These are phyloP conservation scores for Megaceryle torquata DNA, from an alignment of 2,113 vertebrate genomes.

Conservation along the genomic window DNA sequence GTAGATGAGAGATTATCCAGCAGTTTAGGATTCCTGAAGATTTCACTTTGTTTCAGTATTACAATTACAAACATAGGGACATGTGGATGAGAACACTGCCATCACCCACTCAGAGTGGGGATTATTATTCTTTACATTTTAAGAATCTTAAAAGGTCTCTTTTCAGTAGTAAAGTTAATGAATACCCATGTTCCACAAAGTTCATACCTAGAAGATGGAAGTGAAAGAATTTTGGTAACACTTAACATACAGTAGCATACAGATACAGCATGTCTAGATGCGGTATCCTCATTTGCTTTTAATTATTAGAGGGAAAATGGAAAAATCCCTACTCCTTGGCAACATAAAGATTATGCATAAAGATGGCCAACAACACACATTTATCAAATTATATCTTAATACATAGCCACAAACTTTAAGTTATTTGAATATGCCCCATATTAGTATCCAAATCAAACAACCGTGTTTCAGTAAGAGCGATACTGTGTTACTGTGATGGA, in stretches of 20 bases:
- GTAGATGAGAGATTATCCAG: background rate
- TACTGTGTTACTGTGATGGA: background rate
- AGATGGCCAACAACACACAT: background rate
- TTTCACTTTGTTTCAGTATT: background rate
- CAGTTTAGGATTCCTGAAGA: background rate
- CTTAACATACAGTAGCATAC: background rate
- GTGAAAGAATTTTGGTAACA: background rate
- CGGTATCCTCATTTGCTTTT: background rate
- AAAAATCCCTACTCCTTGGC: background rate
- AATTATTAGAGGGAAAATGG: background rate
- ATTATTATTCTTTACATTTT: background rate
- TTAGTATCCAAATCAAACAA: background rate
- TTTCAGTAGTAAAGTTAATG: background rate
- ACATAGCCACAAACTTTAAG: background rate
- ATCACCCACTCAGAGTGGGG: background rate
- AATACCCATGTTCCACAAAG: background rate
- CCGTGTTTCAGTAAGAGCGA: background rate
- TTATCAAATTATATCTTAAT: slow-evolving; percentile 6
- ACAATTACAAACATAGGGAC: background rate
- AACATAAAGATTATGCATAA: background rate
- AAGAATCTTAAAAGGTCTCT: background rate
- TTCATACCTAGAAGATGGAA: background rate
- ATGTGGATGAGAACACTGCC: background rate
- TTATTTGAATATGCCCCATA: background rate
- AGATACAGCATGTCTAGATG: background rate